Conservation (phyloP, 2,113 vertebrate species). For the Ammodytes marinus region DNA sequence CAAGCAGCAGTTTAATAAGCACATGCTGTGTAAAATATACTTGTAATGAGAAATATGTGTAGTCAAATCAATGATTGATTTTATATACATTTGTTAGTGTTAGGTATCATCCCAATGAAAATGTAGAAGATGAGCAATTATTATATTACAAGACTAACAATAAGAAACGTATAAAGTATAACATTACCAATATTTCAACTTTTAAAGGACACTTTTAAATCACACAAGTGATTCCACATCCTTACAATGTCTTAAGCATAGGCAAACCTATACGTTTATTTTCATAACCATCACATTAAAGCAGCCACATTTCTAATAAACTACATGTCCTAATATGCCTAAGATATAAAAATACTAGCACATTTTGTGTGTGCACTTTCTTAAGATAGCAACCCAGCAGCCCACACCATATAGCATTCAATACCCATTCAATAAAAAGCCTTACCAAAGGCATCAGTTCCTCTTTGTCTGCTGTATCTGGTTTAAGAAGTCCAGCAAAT, state of each 20-base stretch:
- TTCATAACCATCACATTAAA: not conserved
- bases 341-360: not conserved
- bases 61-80: not conserved
- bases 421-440: not conserved
- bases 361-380: not conserved
- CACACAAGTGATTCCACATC: not conserved
- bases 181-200: not conserved
- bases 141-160: not conserved
- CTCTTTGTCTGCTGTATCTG: slow-evolving; percentile 14
- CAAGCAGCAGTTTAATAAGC: not conserved
- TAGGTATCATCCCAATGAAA: not conserved
- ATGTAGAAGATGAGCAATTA: not conserved
- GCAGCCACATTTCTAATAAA: not conserved
- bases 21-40: not conserved
- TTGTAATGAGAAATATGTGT: not conserved
- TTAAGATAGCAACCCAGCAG: not conserved
- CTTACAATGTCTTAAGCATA: no score
- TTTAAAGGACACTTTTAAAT: not conserved
- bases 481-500: slow-evolving; percentile 39
- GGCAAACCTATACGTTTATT: not conserved
- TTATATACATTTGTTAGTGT: not conserved
- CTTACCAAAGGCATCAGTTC: slow-evolving; percentile 62
- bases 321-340: not conserved
- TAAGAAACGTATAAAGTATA: not conserved
- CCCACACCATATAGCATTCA: not conserved